These are phyloP conservation scores for Ammodytes dubius DNA, from an alignment of 2,113 vertebrate genomes.

Conservation along the genomic window DNA sequence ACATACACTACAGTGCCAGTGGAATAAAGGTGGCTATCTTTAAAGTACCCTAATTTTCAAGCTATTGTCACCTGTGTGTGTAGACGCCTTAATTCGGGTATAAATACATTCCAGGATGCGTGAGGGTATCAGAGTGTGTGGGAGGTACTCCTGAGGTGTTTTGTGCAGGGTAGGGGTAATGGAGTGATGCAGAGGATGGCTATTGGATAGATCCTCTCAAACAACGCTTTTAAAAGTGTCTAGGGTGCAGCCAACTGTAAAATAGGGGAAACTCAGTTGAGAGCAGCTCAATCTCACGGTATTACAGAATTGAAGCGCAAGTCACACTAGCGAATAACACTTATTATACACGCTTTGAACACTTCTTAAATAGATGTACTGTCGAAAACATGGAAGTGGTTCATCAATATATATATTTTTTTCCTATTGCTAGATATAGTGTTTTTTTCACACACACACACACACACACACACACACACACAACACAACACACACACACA, in stretches of 20 bases:
- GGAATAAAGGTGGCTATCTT: slow-evolving; percentile 6
- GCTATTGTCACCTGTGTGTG: slow-evolving; percentile 36
- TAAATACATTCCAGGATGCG: slow-evolving; percentile 23
- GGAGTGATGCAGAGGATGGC: neutral
- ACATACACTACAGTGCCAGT: neutral
- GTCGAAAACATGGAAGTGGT: neutral
- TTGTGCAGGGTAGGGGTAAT: neutral
- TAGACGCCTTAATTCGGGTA: slow-evolving; percentile 1
- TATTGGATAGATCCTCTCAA: slow-evolving; percentile 4
- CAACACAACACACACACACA: no score
- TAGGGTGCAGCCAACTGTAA: neutral
- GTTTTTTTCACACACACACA: no score
- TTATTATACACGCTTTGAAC: neutral
- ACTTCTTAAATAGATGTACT: neutral
- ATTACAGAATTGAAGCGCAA: neutral
- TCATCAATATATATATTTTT: neutral
- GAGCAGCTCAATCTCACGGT: neutral
- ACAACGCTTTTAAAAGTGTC: neutral
- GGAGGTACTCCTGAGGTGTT: neutral
- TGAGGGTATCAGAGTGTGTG: neutral
- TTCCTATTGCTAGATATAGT: neutral
- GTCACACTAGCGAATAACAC: neutral
- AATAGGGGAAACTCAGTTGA: neutral
- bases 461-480: no score
- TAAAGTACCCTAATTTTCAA: slow-evolving; percentile 50